phyloP scores from a whole-genome alignment of 2,113 vertebrate genomes.

The Sinocyclocheilus anophthalmus region DNA sequence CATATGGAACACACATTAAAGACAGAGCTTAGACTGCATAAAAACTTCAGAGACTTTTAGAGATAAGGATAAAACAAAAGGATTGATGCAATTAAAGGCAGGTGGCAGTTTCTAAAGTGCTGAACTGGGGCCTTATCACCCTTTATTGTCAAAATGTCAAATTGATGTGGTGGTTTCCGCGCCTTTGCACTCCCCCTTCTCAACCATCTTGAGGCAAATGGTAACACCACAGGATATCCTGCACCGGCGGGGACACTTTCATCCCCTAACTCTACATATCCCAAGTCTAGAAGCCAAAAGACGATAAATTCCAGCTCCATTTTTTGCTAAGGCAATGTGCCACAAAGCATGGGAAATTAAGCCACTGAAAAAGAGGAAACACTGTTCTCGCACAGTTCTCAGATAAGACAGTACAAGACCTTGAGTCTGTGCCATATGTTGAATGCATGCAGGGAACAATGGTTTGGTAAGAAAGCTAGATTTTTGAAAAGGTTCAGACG shows the following conservation, averaged over 20 bases:
- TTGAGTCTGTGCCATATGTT: constrained; percentile 17
- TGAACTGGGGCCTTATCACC: background rate
- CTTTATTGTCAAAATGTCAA: background rate
- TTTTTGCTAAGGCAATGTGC: constrained; percentile 20
- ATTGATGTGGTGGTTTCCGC: background rate
- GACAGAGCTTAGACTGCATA: background rate
- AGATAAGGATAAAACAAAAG: background rate
- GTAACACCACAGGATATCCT: constrained; percentile 67
- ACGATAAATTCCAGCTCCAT: background rate
- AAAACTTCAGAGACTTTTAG: background rate
- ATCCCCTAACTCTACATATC: constrained; percentile 9
- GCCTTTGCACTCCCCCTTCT: background rate
- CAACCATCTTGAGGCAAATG: background rate
- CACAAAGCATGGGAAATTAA: constrained; percentile 32
- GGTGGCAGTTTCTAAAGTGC: background rate
- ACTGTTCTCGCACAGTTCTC: background rate
- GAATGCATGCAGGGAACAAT: constrained; percentile 21
- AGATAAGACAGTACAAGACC: constrained; percentile 37
- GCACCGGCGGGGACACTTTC: constrained; percentile 46
- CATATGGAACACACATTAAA: background rate
- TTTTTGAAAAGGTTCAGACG: constrained; percentile 20
- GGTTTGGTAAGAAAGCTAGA: constrained; percentile 11
- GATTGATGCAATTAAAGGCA: background rate
- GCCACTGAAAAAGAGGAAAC: constrained; percentile 34
- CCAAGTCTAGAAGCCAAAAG: background rate